Base-by-base conservation (phyloP, 2,113 vertebrate genomes). In the Alligator mississippiensis region DNA sequence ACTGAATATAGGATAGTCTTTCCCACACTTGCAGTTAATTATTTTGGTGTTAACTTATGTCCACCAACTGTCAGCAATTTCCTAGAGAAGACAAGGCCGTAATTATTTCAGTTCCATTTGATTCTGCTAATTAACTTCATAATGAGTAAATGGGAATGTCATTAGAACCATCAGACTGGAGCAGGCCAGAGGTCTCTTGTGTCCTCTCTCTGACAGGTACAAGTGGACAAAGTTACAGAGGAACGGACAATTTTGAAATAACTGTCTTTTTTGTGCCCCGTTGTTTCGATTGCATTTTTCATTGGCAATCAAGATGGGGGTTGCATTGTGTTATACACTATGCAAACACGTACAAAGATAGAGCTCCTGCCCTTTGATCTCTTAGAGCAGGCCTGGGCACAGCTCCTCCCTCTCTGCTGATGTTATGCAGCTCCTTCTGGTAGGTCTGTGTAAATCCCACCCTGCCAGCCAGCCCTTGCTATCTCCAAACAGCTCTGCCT, bases 171-270 rank as follows among this genome's bases (percentile, higher is more conserved):
- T 89, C 83, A 92, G 80, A 75, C 75, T 82, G 64, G 84, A 82
- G 89, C 80, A 95, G 38, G 88, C n/a, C 77, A 91, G 87, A 87
- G 92, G 89, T 89, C 95, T 95, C 80, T 92, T 82, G 90, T 75
- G 87, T 95, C 16, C 1, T 81, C 47, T 93, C 93, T 90, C 75
- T 38, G 93, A 68, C 70, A 55, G 61, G 8, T 75, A 58, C 38
- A 38, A 38, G 38, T 38, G 38, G 38, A 38, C 38, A 38, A 38
- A 38, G 38, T 38, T 5, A 38, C 38, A 38, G 38, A 38, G 38
- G 38, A 38, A 38, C 38, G 38, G 38, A 38, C 38, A 38, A 38
- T 38, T 38, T 38, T 38, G 38, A 38, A 38, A 38, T 38, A 38
- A 38, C 38, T 38, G 38, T 38, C 38, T 38, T 38, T 38, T 38